A percentile compares a stretch with the other conserved stretches of the same genome.
Evolutionary conservation across 2,113 vertebrate species (phyloP).

Genomic region (Octodon degus): DNA sequence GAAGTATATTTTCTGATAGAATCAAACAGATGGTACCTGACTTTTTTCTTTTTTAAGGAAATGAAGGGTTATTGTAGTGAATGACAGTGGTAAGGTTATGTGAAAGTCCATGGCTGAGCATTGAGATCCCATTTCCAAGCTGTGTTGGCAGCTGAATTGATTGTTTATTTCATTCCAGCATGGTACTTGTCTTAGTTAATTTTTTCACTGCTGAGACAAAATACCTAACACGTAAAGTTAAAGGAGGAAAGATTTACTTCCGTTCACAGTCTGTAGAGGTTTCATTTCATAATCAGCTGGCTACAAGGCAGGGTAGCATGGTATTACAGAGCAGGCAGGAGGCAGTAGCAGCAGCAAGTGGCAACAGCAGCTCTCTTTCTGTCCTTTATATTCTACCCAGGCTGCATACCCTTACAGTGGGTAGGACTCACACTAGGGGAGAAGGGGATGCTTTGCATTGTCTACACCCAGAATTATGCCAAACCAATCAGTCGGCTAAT

Average conservation of each 20-base stretch:
- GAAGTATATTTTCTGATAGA: slow-evolving; percentile 35
- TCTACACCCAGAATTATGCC: not conserved
- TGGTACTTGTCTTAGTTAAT: not conserved
- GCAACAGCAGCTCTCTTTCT: not conserved
- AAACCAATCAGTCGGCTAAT: not conserved
- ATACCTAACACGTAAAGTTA: not conserved
- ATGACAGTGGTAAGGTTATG: not conserved
- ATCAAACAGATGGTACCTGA: not conserved
- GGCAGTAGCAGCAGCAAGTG: not conserved
- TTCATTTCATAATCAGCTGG: not conserved
- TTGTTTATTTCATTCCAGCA: not conserved
- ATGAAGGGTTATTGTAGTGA: not conserved
- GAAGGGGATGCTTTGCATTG: not conserved
- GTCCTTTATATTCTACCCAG: not conserved
- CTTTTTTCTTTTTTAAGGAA: not conserved
- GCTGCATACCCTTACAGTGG: not conserved
- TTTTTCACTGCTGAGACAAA: not conserved
- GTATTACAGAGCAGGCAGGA: not conserved
- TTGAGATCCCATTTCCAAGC: not conserved
- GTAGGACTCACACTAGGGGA: not conserved
- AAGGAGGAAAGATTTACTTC: not conserved
- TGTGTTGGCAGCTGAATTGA: not conserved
- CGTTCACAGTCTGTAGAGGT: not conserved
- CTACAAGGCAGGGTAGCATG: not conserved
- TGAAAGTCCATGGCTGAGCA: not conserved